Evolutionary conservation across 2,888 invertebrate genomes (phyloP), one percentile per base, ranked within the genome.

Genomic region (Ommatoiulus sabulosus): DNA sequence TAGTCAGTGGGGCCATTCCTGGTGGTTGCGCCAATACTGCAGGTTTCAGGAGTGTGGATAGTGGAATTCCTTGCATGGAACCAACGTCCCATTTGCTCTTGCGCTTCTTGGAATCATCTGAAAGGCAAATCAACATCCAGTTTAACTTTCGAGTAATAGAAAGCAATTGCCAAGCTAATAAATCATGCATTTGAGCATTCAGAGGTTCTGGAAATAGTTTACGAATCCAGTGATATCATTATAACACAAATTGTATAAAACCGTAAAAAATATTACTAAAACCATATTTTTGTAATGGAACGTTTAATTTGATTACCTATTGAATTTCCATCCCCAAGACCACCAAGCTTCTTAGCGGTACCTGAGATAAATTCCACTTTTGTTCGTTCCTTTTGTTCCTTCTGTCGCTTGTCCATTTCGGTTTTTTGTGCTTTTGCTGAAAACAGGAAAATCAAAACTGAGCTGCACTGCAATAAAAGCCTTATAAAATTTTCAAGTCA

Each of bases 331-430:
- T 57, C 44, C 10, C 84, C 72, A 15, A 89, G 88, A 15, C 87
- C 88, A 8, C 88, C 48, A n/a, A 90, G 86, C 89, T 92, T 92
- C 88, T 92, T 93, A 89, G 91, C 92, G 90, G 93, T 93, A 88
- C 97, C 97, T 3, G 96, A 95, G 0, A 96, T 95, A 92, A 97
- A 96, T 91, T 97, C 97, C 87, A 96, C 95, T 90, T 92, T 97
- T 17, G 97, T 95, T 90, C 95, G 94, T 63, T 97, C 96, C 92
- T 97, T 97, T 90, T 96, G 95, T 91, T 98, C 98, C 91, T 97
- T 97, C 91, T 98, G 98, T 89, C 97, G 93, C 91, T 96, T 96
- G 89, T 98, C 96, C 97, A 98, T 98, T 93, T 98, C 98, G 15
- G 95, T 93, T 92, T 97, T 97, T 92, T 98, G 98, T 0, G 96